phyloP scores from a whole-genome alignment of 2,888 invertebrate species.

The Volucella inanis region DNA sequence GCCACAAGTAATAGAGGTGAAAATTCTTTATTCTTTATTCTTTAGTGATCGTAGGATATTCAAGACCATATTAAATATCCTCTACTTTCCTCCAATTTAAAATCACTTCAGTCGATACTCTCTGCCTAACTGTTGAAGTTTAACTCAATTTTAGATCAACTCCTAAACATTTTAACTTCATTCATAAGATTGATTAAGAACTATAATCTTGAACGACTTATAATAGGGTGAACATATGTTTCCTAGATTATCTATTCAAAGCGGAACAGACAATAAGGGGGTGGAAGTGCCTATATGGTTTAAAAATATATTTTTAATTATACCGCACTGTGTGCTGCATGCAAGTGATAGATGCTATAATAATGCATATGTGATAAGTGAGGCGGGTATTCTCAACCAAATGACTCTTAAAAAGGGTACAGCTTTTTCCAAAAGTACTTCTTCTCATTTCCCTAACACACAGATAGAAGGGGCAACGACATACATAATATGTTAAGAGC shows the following conservation, averaged over 20 bases:
- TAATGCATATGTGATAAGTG: conserved; percentile 57
- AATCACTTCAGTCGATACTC: too few relatives aligned
- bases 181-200: too few relatives aligned
- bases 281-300: conserved; percentile 20
- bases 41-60: too few relatives aligned
- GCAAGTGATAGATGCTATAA: conserved; percentile 42
- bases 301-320: conserved; percentile 65
- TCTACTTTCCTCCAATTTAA: too few relatives aligned
- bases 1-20: too few relatives aligned
- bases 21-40: too few relatives aligned
- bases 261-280: conserved; percentile 4
- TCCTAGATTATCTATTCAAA: conserved; percentile 24
- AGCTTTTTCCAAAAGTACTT: conserved; percentile 34
- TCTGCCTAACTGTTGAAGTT: too few relatives aligned
- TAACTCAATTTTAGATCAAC: too few relatives aligned
- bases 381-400: conserved; percentile 45
- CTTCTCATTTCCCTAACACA: background rate
- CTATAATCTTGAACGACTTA: conserved; percentile 19
- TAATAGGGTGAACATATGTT: conserved; percentile 53
- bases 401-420: conserved; percentile 2
- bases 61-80: too few relatives aligned
- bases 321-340: conserved; percentile 38
- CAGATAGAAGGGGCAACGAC: too few relatives aligned
- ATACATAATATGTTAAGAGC: too few relatives aligned
- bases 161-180: too few relatives aligned